Base-by-base conservation (phyloP, 2,888 invertebrate genomes). In the Drosophila sordidula region DNA sequence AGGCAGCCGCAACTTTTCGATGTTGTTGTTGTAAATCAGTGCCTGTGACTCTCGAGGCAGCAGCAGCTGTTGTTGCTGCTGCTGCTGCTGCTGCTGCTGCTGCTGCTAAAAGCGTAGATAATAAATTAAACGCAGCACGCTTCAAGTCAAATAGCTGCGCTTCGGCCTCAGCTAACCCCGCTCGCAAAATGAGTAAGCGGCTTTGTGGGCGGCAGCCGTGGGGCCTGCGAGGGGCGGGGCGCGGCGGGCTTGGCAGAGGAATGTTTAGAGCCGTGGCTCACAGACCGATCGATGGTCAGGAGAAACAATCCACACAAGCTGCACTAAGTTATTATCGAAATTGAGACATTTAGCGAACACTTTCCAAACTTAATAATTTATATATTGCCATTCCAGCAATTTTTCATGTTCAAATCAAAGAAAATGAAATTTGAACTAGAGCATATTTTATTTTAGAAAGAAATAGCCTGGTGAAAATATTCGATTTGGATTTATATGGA, bases 121-220 rank as follows among this genome's bases (percentile, higher is more conserved):
- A 85, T 85, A 87, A 85, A 85, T 85, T 87, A 87, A 87, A 80
- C 82, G 81, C 87, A 78, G 79, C 76, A 75, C 78, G 78, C 76
- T 75, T 76, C 77, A 76, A 72, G 69, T 69, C 76, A 76, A 75
- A 75, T 62, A 58, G 68, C 75, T 38, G 4, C 11, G 4, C 52
- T 39, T 11, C 8, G 3, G 0, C 22, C 6, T 26, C 29, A 1
- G 14, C 36, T n/a, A 14, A 34, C 42, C 6, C 44, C 8, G 9
- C 3, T 18, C 49, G 4, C 4, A 22, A 55, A 69, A 46, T 63
- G 75, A 39, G 50, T 52, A 55, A 65, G 65, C 57, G 26, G 36
- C 56, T 47, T 44, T 18, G 16, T n/a, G 9, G 8, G 3, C 9
- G 26, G 26, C 26, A 29, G n/a, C 3, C 16, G 34, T 12, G 6